These are phyloP conservation scores for Ramazzottius varieornatus DNA, from an alignment of 2,888 invertebrate genomes.

Conservation along the genomic window DNA sequence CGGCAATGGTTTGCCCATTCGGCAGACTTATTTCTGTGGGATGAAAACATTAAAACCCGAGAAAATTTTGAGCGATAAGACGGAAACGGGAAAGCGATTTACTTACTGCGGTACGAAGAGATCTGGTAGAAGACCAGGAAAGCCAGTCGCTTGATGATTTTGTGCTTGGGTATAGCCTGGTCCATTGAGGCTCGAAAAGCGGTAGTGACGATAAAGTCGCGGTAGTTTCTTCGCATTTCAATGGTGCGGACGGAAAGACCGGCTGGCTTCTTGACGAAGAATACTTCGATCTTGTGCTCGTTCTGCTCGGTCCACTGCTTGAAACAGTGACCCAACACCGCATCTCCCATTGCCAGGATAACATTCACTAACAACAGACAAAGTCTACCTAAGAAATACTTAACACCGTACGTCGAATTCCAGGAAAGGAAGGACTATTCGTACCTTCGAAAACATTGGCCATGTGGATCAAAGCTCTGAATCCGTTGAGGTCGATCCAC, in stretches of 20 bases:
- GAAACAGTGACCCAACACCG: not conserved
- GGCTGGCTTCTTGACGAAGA: not conserved
- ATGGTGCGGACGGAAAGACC: not conserved
- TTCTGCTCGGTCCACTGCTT: not conserved
- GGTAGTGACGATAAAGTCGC: not conserved
- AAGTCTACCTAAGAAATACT: too few species aligned
- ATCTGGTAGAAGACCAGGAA: not conserved
- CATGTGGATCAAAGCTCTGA: not conserved
- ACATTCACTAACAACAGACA: not conserved
- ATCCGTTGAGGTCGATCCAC: not conserved
- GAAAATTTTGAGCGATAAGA: not conserved
- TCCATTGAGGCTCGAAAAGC: not conserved
- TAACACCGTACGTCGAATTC: too few species aligned
- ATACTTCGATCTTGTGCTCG: not conserved
- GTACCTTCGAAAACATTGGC: not conserved
- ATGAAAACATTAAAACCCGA: not conserved
- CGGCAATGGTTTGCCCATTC: not conserved
- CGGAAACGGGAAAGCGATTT: not conserved
- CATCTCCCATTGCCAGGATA: not conserved
- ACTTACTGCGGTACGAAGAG: not conserved
- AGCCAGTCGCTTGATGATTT: too few species aligned
- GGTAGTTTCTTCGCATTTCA: not conserved
- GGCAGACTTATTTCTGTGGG: not conserved
- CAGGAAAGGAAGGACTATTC: too few species aligned
- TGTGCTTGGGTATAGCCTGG: not conserved